Conservation (phyloP, 2,113 vertebrate species). For the Oenanthe oenanthe region DNA sequence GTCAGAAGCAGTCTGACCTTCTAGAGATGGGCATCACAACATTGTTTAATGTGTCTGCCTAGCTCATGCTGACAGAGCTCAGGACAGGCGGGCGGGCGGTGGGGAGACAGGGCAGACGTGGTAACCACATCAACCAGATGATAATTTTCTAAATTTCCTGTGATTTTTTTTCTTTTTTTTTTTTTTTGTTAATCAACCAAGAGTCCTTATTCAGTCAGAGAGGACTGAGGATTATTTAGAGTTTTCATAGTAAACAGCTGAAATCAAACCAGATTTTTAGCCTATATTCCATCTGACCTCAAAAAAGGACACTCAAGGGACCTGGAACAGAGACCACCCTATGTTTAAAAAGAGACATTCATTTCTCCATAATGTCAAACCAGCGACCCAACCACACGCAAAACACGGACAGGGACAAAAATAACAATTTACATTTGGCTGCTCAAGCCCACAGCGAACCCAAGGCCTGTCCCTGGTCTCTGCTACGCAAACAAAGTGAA, state of each 20-base stretch:
- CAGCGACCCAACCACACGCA: background rate
- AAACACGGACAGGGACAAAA: background rate
- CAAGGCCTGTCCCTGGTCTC: background rate
- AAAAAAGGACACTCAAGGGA: background rate
- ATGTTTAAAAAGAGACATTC: background rate
- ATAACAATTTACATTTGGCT: background rate
- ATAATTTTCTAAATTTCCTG: background rate
- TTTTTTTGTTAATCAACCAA: background rate
- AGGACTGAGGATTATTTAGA: background rate
- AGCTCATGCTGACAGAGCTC: background rate
- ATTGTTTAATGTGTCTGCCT: background rate
- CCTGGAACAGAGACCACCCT: constrained; percentile 1
- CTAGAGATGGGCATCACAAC: background rate
- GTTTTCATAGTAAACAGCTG: background rate
- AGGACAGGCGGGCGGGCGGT: accelerated
- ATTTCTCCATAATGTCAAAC: background rate
- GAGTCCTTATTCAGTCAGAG: accelerated
- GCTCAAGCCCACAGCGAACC: background rate
- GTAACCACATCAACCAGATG: background rate
- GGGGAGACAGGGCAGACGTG: background rate
- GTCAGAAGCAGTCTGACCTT: background rate
- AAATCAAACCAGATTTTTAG: background rate
- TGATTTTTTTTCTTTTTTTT: background rate
- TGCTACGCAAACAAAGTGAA: background rate
- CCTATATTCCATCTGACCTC: background rate